phyloP scores from a whole-genome alignment of 1,140 invertebrate genomes.

The Anastrepha ludens region DNA sequence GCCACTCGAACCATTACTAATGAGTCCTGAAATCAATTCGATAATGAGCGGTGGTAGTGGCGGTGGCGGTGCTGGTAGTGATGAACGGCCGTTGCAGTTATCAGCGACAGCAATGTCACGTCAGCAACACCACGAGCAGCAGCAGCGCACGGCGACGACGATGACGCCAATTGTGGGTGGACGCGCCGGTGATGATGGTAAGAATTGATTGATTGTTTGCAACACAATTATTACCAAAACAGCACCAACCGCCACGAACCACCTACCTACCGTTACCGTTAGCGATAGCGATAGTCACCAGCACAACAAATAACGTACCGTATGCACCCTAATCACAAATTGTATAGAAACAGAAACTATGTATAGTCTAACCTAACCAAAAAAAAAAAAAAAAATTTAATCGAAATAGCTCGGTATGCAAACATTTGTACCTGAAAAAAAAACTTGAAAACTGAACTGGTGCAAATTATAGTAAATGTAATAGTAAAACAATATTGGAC shows the following conservation, averaged over 20 bases:
- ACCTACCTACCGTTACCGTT: not conserved
- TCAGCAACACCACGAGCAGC: conserved; percentile 59
- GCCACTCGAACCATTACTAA: conserved; percentile 68
- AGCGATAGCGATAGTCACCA: not conserved
- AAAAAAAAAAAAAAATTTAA: not conserved
- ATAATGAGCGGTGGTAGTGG: conserved; percentile 64
- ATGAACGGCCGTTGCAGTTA: conserved; percentile 32
- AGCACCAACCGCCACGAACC: conserved; percentile 1
- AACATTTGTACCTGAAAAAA: conserved; percentile 26
- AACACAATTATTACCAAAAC: conserved; percentile 30
- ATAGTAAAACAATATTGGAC: not conserved
- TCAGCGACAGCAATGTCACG: conserved; percentile 32
- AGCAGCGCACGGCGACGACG: conserved; percentile 41
- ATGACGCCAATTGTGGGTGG: conserved; percentile 52
- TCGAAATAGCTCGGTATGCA: not conserved
- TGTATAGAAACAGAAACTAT: not conserved
- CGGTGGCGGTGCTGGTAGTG: conserved; percentile 57
- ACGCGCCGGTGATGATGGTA: conserved; percentile 54
- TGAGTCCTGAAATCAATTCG: conserved; percentile 74
- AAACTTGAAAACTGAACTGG: not conserved
- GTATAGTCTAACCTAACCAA: not conserved
- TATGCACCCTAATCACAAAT: not conserved
- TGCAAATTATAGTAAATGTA: not conserved
- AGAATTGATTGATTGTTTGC: conserved; percentile 48
- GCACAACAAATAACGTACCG: not conserved